Evolutionary conservation across 2,888 invertebrate species (phyloP).

Genomic region (Polydrusus cervinus): DNA sequence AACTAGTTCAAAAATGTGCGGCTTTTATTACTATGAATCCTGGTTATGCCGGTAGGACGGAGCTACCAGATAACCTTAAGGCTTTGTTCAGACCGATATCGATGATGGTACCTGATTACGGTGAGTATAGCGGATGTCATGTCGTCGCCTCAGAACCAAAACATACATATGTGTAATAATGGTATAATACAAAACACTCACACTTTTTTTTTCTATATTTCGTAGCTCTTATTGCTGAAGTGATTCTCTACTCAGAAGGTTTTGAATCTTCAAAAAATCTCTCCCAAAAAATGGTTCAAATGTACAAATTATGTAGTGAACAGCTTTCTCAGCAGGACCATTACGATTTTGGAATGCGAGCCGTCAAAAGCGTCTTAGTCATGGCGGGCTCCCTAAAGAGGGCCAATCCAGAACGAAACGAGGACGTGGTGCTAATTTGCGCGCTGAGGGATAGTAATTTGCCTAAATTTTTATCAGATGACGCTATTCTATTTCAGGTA

Average conservation of each 20-base stretch:
- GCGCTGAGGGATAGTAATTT: slow-evolving; percentile 92
- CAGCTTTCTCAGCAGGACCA: slow-evolving; percentile 94
- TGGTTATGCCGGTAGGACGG: slow-evolving; percentile 92
- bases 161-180: no score
- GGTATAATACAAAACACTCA: no score
- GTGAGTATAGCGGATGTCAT: slow-evolving; percentile 69
- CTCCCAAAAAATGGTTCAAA: slow-evolving; percentile 94
- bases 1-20: slow-evolving; percentile 85
- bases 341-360: slow-evolving; percentile 95
- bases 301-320: slow-evolving; percentile 94
- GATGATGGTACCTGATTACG: slow-evolving; percentile 96
- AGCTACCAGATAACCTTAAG: slow-evolving; percentile 91
- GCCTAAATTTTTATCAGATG: slow-evolving; percentile 91
- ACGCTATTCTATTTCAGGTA: slow-evolving; percentile 85
- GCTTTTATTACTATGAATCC: slow-evolving; percentile 96
- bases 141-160: no score
- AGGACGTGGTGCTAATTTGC: slow-evolving; percentile 88
- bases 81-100: slow-evolving; percentile 89
- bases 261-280: slow-evolving; percentile 90
- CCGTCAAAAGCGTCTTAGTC: slow-evolving; percentile 93
- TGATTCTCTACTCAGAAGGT: slow-evolving; percentile 94
- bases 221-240: slow-evolving; percentile 88
- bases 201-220: slow-evolving; percentile 32
- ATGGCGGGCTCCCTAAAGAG: slow-evolving; percentile 94
- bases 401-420: slow-evolving; percentile 87